Evolutionary conservation across 2,113 vertebrate species (phyloP).

Genomic region (Tauraco erythrolophus): DNA sequence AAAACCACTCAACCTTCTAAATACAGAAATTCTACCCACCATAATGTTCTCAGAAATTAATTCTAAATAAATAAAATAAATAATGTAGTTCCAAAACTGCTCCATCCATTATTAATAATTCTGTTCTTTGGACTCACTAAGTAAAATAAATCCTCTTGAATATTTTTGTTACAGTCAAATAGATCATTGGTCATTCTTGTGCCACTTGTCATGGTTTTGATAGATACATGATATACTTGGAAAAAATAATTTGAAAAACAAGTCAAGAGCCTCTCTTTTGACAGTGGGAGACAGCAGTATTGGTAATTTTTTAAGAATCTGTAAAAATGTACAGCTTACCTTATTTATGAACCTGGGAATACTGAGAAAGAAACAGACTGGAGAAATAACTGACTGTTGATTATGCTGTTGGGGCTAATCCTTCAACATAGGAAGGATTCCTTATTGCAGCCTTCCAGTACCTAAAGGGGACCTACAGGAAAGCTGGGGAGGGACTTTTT

Average conservation of each 20-base stretch:
- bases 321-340: not conserved
- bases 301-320: not conserved
- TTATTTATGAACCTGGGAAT: not conserved
- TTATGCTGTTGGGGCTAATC: not conserved
- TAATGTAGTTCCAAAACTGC: not conserved
- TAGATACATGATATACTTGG: not conserved
- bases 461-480: too few species aligned
- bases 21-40: not conserved
- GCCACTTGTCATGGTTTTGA: not conserved
- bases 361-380: not conserved
- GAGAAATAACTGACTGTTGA: not conserved
- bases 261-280: not conserved
- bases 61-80: not conserved
- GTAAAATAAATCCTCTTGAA: not conserved
- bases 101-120: not conserved
- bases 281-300: not conserved
- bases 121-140: not conserved
- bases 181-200: not conserved
- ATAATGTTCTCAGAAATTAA: not conserved
- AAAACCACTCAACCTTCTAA: rapidly evolving
- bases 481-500: too few species aligned
- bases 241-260: not conserved
- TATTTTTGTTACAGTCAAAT: not conserved
- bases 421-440: too few species aligned
- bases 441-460: too few species aligned